Evolutionary conservation across 2,797 vertebrate genomes (phyloP).

Genomic region (Peromyscus eremicus): DNA sequence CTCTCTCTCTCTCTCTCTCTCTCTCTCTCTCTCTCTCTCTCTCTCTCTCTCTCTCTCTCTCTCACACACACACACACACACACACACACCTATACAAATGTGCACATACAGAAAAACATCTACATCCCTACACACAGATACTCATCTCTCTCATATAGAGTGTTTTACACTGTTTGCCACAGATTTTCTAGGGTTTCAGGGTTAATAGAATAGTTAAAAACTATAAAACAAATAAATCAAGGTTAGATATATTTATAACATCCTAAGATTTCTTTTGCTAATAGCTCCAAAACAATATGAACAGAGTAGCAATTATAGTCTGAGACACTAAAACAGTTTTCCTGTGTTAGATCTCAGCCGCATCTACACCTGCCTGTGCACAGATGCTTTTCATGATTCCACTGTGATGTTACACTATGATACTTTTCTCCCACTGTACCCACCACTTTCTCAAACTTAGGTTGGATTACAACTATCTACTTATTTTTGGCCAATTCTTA

Average conservation of each 20-base stretch:
- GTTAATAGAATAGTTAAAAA: background rate
- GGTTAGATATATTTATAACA: background rate
- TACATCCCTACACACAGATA: background rate
- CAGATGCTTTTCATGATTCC: slow-evolving; percentile 32
- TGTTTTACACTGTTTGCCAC: background rate
- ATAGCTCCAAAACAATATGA: slow-evolving; percentile 14
- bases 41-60: background rate
- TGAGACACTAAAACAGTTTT: background rate
- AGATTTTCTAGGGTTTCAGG: background rate
- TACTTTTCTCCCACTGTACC: background rate
- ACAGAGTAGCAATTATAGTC: background rate
- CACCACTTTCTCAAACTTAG: slow-evolving; percentile 34
- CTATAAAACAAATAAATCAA: background rate
- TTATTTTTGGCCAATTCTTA: slow-evolving; percentile 4
- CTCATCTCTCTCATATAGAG: background rate
- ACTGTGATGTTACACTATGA: background rate
- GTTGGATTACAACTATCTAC: background rate
- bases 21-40: background rate
- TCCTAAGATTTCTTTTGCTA: background rate
- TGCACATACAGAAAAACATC: background rate
- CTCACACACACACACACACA: background rate
- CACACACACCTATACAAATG: background rate
- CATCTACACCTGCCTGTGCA: background rate
- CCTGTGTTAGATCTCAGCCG: slow-evolving; percentile 1
- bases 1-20: fast-evolving